Conservation (phyloP, 2,797 vertebrate genomes). For the Hoplostethus mediterraneus region DNA sequence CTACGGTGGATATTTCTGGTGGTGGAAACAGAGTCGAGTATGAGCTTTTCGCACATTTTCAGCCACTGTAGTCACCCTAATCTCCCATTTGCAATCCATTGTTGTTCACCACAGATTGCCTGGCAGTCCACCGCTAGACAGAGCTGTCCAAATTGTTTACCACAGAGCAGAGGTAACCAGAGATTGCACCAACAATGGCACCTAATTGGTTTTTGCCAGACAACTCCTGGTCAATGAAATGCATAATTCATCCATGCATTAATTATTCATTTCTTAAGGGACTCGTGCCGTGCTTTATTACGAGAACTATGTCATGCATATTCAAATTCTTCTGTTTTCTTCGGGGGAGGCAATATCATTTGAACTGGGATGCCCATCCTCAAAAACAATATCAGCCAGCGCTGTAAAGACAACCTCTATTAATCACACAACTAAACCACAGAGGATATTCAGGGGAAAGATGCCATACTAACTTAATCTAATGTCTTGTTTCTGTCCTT, state of each 20-base stretch:
- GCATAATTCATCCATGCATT: slow-evolving; percentile 82
- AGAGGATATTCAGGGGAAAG: slow-evolving; percentile 46
- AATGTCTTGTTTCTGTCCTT: slow-evolving; percentile 50
- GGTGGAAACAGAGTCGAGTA: neutral
- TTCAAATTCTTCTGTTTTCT: slow-evolving; percentile 69
- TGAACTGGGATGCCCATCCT: slow-evolving; percentile 56
- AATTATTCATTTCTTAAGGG: slow-evolving; percentile 83
- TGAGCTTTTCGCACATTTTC: slow-evolving; percentile 4
- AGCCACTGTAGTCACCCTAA: slow-evolving; percentile 13
- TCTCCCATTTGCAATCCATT: slow-evolving; percentile 39
- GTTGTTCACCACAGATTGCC: slow-evolving; percentile 32
- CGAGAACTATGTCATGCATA: slow-evolving; percentile 75
- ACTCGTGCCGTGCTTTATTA: slow-evolving; percentile 74
- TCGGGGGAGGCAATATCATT: slow-evolving; percentile 62
- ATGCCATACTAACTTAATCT: slow-evolving; percentile 42
- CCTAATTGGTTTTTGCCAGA: slow-evolving; percentile 78
- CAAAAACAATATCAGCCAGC: slow-evolving; percentile 63
- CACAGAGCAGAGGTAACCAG: slow-evolving; percentile 72
- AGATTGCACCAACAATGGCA: slow-evolving; percentile 73
- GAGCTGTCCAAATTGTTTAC: slow-evolving; percentile 69
- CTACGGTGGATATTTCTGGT: neutral
- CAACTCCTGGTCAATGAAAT: slow-evolving; percentile 82
- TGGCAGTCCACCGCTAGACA: slow-evolving; percentile 40
- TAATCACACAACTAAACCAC: slow-evolving; percentile 56
- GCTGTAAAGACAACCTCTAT: slow-evolving; percentile 59